phyloP scores from a whole-genome alignment of 1,140 invertebrate species.

The Ruditapes philippinarum region DNA sequence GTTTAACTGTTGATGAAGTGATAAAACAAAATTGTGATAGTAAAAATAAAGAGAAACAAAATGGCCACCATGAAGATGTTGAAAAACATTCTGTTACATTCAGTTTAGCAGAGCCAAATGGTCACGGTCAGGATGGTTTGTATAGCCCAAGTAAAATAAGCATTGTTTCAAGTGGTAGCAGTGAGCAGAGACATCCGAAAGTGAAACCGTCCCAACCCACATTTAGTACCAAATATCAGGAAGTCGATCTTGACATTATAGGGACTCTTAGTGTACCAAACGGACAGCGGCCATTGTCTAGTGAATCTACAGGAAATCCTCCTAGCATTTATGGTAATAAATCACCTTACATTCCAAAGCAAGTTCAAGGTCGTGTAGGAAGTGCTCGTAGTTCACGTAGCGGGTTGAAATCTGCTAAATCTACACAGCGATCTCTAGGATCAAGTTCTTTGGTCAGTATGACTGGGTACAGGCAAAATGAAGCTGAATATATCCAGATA shows the following conservation, averaged over 20 bases:
- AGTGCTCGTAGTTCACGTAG: conserved; percentile 61
- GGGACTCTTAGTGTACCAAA: conserved; percentile 50
- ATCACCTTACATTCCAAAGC: background rate
- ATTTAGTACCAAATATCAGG: conserved; percentile 54
- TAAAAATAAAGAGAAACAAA: conserved; percentile 24
- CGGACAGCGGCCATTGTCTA: conserved; percentile 50
- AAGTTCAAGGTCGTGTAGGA: background rate
- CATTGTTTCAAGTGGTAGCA: conserved; percentile 45
- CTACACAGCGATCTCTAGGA: conserved; percentile 26
- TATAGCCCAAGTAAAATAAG: conserved; percentile 54
- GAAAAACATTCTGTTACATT: conserved; percentile 61
- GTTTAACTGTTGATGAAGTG: conserved; percentile 76
- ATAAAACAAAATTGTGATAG: conserved; percentile 61
- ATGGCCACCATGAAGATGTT: conserved; percentile 36
- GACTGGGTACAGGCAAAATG: conserved; percentile 59
- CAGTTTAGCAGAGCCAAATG: conserved; percentile 23
- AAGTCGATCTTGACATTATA: conserved; percentile 63
- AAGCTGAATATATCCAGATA: conserved; percentile 77
- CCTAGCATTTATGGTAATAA: conserved; percentile 23
- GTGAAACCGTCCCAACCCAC: conserved; percentile 64
- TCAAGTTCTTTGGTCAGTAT: conserved; percentile 54
- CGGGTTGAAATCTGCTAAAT: conserved; percentile 55
- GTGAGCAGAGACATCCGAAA: conserved; percentile 53
- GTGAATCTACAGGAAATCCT: conserved; percentile 25
- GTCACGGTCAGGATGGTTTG: background rate